phyloP scores from a whole-genome alignment of 2,888 invertebrate genomes.

The Eristalinus aeneus region DNA sequence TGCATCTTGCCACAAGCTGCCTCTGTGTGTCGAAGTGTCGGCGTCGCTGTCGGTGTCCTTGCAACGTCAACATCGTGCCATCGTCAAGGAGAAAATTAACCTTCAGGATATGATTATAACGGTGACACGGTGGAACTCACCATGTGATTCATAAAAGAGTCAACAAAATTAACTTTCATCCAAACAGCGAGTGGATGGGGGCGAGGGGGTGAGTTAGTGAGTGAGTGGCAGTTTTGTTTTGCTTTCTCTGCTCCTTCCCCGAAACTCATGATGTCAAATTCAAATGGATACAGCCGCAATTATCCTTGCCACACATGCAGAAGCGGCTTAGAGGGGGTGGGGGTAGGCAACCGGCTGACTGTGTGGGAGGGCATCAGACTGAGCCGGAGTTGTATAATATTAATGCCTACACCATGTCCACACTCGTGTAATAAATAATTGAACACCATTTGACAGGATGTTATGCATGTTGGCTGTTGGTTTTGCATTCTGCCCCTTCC shows the following conservation, averaged over 20 bases:
- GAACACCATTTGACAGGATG: conserved; percentile 71
- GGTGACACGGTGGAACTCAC: not conserved
- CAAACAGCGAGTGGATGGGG: not conserved
- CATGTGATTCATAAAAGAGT: conserved; percentile 49
- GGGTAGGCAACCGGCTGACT: not conserved
- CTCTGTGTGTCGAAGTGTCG: not conserved
- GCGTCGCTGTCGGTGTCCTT: not conserved
- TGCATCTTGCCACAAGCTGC: conserved; percentile 33
- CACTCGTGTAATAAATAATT: conserved; percentile 71
- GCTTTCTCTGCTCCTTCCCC: not conserved
- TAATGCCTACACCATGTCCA: conserved; percentile 64
- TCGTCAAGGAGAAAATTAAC: conserved; percentile 42
- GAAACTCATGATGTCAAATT: conserved; percentile 50
- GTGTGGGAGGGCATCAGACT: not conserved
- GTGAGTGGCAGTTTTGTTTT: not conserved
- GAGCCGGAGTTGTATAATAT: conserved; percentile 41
- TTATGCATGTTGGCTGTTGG: conserved; percentile 67
- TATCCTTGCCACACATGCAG: conserved; percentile 24
- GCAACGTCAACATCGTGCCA: not conserved
- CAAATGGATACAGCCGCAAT: conserved; percentile 63
- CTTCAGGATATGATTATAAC: conserved; percentile 53
- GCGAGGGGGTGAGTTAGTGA: not conserved
- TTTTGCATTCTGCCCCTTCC: conserved; percentile 56
- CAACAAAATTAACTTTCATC: conserved; percentile 25
- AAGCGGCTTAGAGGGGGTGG: not conserved